These are phyloP conservation scores for Porites lutea DNA, from an alignment of 64 coral and sea anemone species.

Conservation along the genomic window DNA sequence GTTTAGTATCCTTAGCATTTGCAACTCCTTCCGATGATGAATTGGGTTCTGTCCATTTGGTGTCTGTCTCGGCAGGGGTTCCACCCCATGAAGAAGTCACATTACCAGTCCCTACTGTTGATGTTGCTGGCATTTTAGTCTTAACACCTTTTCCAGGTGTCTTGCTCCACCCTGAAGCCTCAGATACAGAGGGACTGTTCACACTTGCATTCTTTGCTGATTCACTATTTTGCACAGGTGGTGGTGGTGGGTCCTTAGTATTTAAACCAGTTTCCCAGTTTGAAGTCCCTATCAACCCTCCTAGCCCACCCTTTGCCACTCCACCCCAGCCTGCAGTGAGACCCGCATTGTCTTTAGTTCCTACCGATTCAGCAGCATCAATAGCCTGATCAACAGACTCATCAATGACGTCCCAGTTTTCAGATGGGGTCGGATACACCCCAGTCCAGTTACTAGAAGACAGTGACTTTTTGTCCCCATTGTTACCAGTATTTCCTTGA, in stretches of 20 bases:
- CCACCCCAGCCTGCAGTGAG: constrained; percentile 75
- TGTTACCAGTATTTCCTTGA: constrained; percentile 26
- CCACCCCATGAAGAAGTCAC: constrained; percentile 90
- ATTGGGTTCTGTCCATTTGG: constrained; percentile 75
- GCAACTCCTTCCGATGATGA: constrained; percentile 14
- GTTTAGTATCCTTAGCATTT: constrained; percentile 26
- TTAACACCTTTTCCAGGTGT: constrained; percentile 94
- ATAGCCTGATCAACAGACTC: constrained; percentile 91
- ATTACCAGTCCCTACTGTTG: not conserved
- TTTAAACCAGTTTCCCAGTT: constrained; percentile 45
- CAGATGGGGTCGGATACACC: constrained; percentile 14
- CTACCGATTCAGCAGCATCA: constrained; percentile 85
- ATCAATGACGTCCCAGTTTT: constrained; percentile 69
- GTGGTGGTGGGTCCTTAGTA: constrained; percentile 43
- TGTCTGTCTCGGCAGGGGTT: constrained; percentile 85
- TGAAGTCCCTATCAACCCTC: constrained; percentile 84
- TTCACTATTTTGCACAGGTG: constrained; percentile 4
- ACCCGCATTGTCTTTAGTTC: constrained; percentile 9
- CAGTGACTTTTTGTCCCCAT: constrained; percentile 43
- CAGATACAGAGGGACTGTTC: constrained; percentile 50
- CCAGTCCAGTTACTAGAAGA: constrained; percentile 24
- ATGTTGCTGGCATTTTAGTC: constrained; percentile 67
- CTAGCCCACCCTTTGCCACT: constrained; percentile 82
- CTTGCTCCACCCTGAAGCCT: constrained; percentile 86
- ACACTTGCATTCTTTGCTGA: constrained; percentile 13